Base-by-base conservation (phyloP, 2,888 invertebrate species). In the Drosophila bunnanda region DNA sequence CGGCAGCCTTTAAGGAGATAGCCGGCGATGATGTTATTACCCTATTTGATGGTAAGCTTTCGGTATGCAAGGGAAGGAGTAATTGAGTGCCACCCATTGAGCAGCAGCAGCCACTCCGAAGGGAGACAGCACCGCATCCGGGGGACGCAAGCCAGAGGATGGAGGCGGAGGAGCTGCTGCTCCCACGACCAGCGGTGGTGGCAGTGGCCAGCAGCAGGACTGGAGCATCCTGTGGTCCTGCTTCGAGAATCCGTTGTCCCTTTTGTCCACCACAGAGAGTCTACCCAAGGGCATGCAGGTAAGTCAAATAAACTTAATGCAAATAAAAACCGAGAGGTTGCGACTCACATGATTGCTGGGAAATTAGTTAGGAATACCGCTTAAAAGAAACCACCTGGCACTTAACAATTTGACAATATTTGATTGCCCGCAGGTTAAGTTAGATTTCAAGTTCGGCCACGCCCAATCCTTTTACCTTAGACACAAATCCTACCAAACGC, bases 141-240 rank as follows among this genome's bases (percentile, higher is more conserved):
- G 68, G 6, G 77, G 78, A 12, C 75, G 83, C 17, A 78, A 80
- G 32, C 22, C 71, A 15, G 84, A 84, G 8, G 89, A 85, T 13
- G 64, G 64, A 2, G 75, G 65, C 9, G 80, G 68, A 12, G 69
- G 70, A 17, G 76, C 72, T 25, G 64, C 69, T 43, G 72, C 74
- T 13, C 55, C 67, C 34, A 65, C 70, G 8, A 74, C 67, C 34
- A 71, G 72, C 28, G 70, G 74, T 17, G 70, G 71, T 32, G 76
- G 65, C 15, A 67, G 54, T n/a, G 68, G 77, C 8, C 95, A 95
- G 79, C 95, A 94, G 79, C 96, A 97, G 78, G 97, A 97, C 91
- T 97, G 97, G 97, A 95, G 96, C 12, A 94, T 96, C 30, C 95
- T 97, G 12, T 97, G 96, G 95, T 96, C 96, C 72, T 96, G 96